Base-by-base conservation (phyloP, 2,888 invertebrate genomes). In the Lordiphosa andalusiaca region DNA sequence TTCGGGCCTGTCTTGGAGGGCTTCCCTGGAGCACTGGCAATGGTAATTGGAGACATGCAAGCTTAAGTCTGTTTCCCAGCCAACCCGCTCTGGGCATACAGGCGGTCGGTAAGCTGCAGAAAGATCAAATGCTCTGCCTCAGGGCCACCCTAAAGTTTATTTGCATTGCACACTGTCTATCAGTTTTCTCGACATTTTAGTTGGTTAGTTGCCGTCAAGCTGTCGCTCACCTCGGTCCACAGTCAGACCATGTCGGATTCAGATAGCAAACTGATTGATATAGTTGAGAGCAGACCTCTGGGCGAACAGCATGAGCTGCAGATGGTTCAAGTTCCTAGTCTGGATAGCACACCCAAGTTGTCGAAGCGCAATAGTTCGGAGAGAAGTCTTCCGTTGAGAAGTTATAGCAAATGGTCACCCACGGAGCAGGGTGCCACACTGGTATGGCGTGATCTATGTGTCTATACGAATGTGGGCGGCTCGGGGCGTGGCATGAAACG, bases 371-470 rank as follows among this genome's bases (percentile, higher is more conserved):
- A 87, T 61, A 87, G 87, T 61, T 88, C 86, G 4, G 89, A 88
- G 67, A 77, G 87, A 9, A 88, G 88, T 62, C 59, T 88, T 23
- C 88, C 89, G 2, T 42, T 89, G 52, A 78, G 91, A 49, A 90
- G 90, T 72, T 91, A 92, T 69, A 90, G 89, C 41, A 89, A 90
- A 71, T 92, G 91, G 91, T 90, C 91, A 19, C 91, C 91, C 3
- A 86, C 91, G 13, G 91, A 91, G 58, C 92, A 93, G 42, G 94
- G 93, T 0, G 91, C 94, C 47, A 95, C 95, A 0, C 90, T 96
- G 30, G 93, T 94, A 0, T 96, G 96, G 96, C 91, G 93, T 44
- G 94, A 96, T 85, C 89, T 96, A 0, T 93, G 93, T 37, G 94
- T 95, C 1, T 95, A 94, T 75, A 92, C 93, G 7, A 86, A 87